Evolutionary conservation across 2,113 vertebrate genomes (phyloP).

Genomic region (Pontoporia blainvillei): DNA sequence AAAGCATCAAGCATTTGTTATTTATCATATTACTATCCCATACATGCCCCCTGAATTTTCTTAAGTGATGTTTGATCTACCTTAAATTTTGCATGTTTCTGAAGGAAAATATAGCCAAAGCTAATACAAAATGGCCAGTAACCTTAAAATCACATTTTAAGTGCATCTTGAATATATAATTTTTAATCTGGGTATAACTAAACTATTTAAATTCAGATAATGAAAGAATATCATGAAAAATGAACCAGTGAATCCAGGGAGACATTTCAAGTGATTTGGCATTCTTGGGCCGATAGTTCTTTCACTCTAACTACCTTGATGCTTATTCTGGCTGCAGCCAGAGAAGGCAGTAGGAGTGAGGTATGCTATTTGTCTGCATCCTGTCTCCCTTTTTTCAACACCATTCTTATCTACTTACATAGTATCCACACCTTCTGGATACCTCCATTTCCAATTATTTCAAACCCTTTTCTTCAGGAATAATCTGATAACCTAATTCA

Average conservation of each 20-base stretch:
- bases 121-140: not conserved
- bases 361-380: not conserved
- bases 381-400: not conserved
- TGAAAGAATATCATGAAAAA: not conserved
- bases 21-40: not conserved
- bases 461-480: not conserved
- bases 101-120: not conserved
- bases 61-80: not conserved
- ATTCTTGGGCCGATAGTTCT: not conserved
- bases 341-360: not conserved
- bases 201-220: not conserved
- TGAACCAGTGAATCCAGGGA: not conserved
- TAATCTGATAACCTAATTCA: not conserved
- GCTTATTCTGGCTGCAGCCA: not conserved
- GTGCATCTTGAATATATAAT: not conserved
- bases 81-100: not conserved
- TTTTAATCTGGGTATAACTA: not conserved
- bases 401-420: not conserved
- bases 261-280: not conserved
- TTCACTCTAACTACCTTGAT: not conserved
- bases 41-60: not conserved
- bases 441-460: not conserved
- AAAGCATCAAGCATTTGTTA: not conserved
- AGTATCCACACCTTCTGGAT: not conserved
- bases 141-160: not conserved